Evolutionary conservation across 2,797 vertebrate genomes (phyloP).

Genomic region (Enteromius treurensis): DNA sequence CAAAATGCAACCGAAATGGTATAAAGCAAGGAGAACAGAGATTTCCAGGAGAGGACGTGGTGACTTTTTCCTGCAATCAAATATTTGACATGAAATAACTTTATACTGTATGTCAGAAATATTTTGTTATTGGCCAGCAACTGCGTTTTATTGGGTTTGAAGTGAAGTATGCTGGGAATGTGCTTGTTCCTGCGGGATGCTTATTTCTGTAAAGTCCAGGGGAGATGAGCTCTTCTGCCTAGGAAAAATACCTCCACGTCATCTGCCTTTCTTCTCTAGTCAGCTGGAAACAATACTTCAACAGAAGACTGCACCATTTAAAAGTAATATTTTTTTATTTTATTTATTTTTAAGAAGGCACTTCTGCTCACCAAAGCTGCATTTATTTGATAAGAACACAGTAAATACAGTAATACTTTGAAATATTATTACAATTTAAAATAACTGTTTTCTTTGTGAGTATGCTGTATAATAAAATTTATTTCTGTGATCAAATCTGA

Average conservation of each 20-base stretch:
- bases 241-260: slow-evolving; percentile 1
- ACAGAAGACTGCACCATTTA: not conserved
- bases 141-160: slow-evolving; percentile 32
- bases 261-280: not conserved
- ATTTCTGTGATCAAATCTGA: not conserved
- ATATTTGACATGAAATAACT: not conserved
- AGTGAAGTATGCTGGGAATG: slow-evolving; percentile 56
- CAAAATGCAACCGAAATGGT: too few species aligned
- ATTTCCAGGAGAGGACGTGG: too few species aligned
- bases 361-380: not conserved
- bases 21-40: too few species aligned
- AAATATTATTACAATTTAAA: not conserved
- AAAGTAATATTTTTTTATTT: not conserved
- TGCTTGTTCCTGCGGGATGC: slow-evolving; percentile 28
- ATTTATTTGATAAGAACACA: not conserved
- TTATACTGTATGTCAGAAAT: not conserved
- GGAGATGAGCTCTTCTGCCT: slow-evolving; percentile 10
- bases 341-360: not conserved
- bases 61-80: too few species aligned
- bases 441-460: not conserved
- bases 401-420: not conserved
- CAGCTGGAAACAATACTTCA: not conserved
- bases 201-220: slow-evolving; percentile 22
- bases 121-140: not conserved
- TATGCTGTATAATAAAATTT: not conserved